Percentiles rank a stretch among this genome's conserved stretches.
phyloP scores from a whole-genome alignment of 2,797 vertebrate species.

The Muraenolepis orangiensis region DNA sequence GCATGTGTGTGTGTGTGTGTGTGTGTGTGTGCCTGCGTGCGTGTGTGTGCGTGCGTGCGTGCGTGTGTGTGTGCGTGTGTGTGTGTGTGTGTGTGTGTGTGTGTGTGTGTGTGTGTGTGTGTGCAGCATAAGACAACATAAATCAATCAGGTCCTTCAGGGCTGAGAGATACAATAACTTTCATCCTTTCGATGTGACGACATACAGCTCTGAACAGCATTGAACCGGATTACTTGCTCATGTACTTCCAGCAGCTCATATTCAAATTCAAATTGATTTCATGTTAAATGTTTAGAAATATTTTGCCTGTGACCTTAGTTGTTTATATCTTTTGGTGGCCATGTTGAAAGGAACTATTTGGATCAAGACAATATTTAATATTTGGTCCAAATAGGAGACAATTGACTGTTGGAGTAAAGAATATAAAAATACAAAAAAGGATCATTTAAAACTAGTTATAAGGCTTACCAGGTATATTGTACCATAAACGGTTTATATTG shows the following conservation, averaged over 20 bases:
- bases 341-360: background rate
- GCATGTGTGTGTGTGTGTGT: background rate
- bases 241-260: background rate
- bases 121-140: background rate
- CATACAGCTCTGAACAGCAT: background rate
- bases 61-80: background rate
- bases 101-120: too few relatives aligned
- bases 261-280: too few relatives aligned
- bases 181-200: background rate
- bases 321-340: background rate
- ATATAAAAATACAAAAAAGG: background rate
- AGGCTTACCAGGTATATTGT: background rate
- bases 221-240: background rate
- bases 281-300: background rate
- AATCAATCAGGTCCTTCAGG: background rate
- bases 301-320: background rate
- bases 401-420: background rate
- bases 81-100: conserved; percentile 2
- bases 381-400: background rate
- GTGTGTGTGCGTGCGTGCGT: background rate
- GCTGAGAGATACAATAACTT: background rate
- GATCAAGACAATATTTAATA: background rate
- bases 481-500: too few relatives aligned
- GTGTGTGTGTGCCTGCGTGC: background rate
- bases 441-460: background rate